Conservation (phyloP, 2,797 vertebrate species). For the Limosa lapponica region DNA sequence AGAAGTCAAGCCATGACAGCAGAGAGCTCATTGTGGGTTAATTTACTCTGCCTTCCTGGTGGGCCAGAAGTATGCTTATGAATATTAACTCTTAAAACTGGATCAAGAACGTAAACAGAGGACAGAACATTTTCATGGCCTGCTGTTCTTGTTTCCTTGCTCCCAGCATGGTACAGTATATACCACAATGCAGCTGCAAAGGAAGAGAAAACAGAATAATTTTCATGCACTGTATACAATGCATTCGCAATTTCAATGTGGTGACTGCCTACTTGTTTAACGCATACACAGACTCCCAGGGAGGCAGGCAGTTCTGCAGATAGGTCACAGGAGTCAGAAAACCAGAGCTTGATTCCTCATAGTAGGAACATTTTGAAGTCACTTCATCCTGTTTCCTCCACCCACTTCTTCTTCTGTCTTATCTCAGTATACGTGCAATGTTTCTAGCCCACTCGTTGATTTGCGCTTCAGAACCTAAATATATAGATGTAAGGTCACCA, state of each 20-base stretch:
- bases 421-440: not conserved
- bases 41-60: not conserved
- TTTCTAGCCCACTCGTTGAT: not conserved
- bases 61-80: not conserved
- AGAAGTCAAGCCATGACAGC: not conserved
- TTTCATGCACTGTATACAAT: not conserved
- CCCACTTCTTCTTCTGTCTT: not conserved
- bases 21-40: not conserved
- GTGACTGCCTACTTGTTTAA: not conserved
- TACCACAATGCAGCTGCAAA: not conserved
- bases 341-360: not conserved
- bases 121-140: not conserved
- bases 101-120: not conserved
- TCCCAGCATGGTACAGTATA: not conserved
- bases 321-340: not conserved
- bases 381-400: not conserved
- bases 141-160: not conserved
- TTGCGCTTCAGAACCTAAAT: not conserved
- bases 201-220: not conserved
- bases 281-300: not conserved
- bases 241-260: not conserved
- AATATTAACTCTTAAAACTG: not conserved
- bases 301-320: not conserved
- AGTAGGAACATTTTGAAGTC: not conserved
- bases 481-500: not conserved